Base-by-base conservation (phyloP, 2,888 invertebrate species). In the Prosapia bicincta region DNA sequence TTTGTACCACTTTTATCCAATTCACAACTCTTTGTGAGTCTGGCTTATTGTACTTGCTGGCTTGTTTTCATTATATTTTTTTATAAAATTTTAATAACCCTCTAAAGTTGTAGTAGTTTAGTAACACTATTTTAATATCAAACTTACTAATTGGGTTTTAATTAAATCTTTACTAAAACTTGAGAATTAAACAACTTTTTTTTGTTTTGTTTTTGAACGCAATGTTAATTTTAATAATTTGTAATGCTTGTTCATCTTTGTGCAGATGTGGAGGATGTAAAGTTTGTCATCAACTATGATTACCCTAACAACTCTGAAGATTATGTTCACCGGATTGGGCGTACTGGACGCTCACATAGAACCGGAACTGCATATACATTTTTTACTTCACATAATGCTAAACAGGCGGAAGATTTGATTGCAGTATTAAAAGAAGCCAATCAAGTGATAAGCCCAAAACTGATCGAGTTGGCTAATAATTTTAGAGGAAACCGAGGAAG, bases 391-490 rank as follows among this genome's bases (percentile, higher is more conserved):
- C 90, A 90, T 79, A 98, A 98, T 85, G 90, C 93, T 28, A 93
- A 94, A 81, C 97, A 98, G 88, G 97, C 97, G 3, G 90, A 89
- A 82, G 98, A 98, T 86, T 88, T 98, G 83, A 93, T 98, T 83
- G 91, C 94, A 80, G 97, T 98, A 69, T 87, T 98, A 77, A 92
- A 93, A 83, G 98, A 98, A 85, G 98, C 98, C 0, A 97, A 97
- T 83, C 98, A 98, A 87, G 93, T 93, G 67, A 93, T 98, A 78
- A 97, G 97, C 85, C 97, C 97, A 0, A 94, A 94, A 83, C 77
- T 82, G 28, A 75, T 80, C 54, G 80, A 81, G 66, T 75, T 82
- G 20, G 81, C 81, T 23, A 80, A 86, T 66, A 82, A 82, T 67
- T 83, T 84, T 75, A 80, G 81, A 7, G 82, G 83, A 13, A 83